Conservation (phyloP, 2,888 invertebrate species). For the Ennomos quercinarius region DNA sequence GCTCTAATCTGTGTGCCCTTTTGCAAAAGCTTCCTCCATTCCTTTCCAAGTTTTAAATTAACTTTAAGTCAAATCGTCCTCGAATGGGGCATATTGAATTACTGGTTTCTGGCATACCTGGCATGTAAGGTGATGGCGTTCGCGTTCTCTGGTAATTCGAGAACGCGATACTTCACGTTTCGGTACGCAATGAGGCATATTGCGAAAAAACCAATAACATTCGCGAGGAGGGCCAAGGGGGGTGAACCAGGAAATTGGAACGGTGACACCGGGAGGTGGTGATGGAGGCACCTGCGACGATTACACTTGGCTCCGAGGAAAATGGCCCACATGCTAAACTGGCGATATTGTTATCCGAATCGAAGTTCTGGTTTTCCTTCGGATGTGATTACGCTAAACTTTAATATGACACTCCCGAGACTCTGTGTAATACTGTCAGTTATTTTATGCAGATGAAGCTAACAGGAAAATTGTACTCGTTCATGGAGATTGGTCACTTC, state of each 20-base stretch:
- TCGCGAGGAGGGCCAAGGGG: constrained; percentile 39
- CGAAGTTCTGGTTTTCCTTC: background rate
- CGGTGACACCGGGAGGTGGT: constrained; percentile 64
- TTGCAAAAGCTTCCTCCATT: too few relatives aligned
- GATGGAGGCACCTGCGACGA: constrained; percentile 62
- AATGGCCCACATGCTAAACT: constrained; percentile 42
- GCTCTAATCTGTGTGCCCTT: too few relatives aligned
- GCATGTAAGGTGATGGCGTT: constrained; percentile 6
- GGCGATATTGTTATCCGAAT: constrained; percentile 17
- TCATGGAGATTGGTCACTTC: constrained; percentile 5
- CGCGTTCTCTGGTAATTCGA: constrained; percentile 50
- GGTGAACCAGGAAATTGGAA: constrained; percentile 71
- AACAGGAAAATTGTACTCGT: constrained; percentile 17
- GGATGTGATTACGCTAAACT: constrained; percentile 2
- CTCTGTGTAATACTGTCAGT: constrained; percentile 3
- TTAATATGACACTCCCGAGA: constrained; percentile 1
- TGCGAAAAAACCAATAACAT: constrained; percentile 74
- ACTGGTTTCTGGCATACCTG: background rate
- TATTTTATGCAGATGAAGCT: constrained; percentile 16
- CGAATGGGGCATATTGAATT: background rate
- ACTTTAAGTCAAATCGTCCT: too few relatives aligned
- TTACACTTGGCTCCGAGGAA: constrained; percentile 55
- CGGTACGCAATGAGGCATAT: constrained; percentile 71
- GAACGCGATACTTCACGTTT: constrained; percentile 52
- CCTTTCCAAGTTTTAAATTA: too few relatives aligned